A percentile compares a stretch with the other conserved stretches of the same genome.
Evolutionary conservation across 37 sponge, comb jelly and placozoan genomes (phyloP).

Genomic region (Geodia barretti): DNA sequence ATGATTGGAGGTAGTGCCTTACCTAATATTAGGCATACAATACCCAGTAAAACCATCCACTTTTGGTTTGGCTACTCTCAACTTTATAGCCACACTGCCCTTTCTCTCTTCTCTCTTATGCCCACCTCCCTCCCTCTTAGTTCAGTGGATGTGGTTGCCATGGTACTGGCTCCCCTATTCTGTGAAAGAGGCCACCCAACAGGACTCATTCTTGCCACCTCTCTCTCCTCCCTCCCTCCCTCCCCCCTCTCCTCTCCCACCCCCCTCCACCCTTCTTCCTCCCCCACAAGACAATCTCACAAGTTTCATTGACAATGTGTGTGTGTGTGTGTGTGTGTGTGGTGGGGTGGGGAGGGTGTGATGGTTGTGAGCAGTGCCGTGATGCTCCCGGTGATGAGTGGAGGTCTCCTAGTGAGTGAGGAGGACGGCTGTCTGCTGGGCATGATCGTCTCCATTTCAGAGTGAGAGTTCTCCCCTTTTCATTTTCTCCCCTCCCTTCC

Average conservation of each 20-base stretch:
- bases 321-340: not conserved
- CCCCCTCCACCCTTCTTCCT: not conserved
- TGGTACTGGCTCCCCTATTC: not conserved
- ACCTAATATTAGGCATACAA: no score
- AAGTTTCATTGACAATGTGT: not conserved
- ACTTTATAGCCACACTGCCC: no score
- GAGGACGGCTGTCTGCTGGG: constrained; percentile 13
- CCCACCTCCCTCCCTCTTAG: no score
- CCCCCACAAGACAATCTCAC: not conserved
- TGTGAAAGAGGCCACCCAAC: not conserved
- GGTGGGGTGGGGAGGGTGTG: not conserved
- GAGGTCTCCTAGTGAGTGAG: constrained; percentile 20
- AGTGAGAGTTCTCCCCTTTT: not conserved
- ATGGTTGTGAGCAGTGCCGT: not conserved
- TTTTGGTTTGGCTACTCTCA: no score
- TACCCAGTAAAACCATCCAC: no score
- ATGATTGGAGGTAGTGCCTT: no score
- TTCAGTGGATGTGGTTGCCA: not conserved
- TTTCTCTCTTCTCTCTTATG: no score
- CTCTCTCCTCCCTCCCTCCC: not conserved
- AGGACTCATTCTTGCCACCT: not conserved
- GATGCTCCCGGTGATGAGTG: constrained; percentile 17
- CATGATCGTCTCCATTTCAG: constrained; percentile 16
- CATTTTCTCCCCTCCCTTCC: no score
- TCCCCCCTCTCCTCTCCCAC: not conserved